Evolutionary conservation across 2,888 invertebrate genomes (phyloP).

Genomic region (Sphinx pinastri): DNA sequence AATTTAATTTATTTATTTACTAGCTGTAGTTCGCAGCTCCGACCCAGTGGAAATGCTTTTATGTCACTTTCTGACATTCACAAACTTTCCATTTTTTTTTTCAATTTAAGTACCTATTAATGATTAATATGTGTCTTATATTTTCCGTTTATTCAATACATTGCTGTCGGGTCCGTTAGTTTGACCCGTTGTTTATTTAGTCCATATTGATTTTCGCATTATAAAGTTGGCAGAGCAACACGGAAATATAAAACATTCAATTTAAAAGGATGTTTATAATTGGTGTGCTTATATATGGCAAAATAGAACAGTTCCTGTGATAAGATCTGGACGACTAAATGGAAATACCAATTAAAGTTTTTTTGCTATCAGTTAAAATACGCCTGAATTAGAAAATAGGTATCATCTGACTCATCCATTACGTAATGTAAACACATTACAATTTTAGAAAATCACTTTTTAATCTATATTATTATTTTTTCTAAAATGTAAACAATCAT

Average conservation of each 20-base stretch:
- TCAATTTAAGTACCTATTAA: no score
- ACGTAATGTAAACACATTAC: slow-evolving; percentile 1
- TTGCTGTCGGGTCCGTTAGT: no score
- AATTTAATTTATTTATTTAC: no score
- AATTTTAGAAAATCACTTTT: background rate
- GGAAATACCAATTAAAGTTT: background rate
- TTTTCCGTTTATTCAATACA: no score
- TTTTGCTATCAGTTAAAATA: background rate
- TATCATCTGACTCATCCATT: background rate
- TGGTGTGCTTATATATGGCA: background rate
- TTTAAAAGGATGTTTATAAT: background rate
- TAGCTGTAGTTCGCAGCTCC: no score
- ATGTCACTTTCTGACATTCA: no score
- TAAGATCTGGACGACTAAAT: background rate
- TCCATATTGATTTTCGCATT: no score
- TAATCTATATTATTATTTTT: background rate
- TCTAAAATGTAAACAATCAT: no score
- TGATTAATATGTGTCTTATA: no score
- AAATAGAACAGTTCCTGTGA: slow-evolving; percentile 4
- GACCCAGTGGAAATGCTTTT: no score
- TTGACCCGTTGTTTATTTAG: no score
- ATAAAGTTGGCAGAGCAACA: background rate
- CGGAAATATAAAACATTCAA: background rate
- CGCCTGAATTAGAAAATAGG: background rate
- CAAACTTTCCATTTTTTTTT: no score